Base-by-base conservation (phyloP, 2,888 invertebrate species). In the Cyclophora punctaria region DNA sequence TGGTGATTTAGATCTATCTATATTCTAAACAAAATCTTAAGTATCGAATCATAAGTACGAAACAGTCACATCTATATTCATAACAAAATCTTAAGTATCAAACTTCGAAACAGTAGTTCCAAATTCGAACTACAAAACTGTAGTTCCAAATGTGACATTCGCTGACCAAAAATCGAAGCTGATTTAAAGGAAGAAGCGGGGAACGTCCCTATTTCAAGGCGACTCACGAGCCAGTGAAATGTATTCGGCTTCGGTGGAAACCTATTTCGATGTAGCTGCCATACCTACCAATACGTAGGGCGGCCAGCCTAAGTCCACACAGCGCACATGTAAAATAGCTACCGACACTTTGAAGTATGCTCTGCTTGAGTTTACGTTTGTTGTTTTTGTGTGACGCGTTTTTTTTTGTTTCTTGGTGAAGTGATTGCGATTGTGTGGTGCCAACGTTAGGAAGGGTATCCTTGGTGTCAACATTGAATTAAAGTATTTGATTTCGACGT, bases 241-340 rank as follows among this genome's bases (percentile, higher is more conserved):
- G 79, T 84, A 83, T 83, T 81, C 78, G 72, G 74, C 81, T 80
- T 79, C 81, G 80, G 75, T 73, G 78, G 75, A 77, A 81, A 80
- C 85, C 80, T 83, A 84, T 83, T 82, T 78, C 78, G 77, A 76
- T 54, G 52, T 50, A 55, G 54, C 81, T 76, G 76, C 77, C 76
- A 79, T 83, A 81, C 83, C 81, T 83, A 84, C 86, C 83, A 69
- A 85, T 81, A 83, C 78, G 78, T 72, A 77, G 77, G 78, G 81
- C 75, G 82, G 81, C 74, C 79, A 77, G 81, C 83, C 55, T 80
- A 82, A 83, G 84, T 77, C 82, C 61, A 53, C 57, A 53, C 48
- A 78, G 75, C 82, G 83, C 83, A 86, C 87, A 87, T 87, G 87
- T 87, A 87, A 87, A 87, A 86, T 85, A 87, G 86, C 78, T 79